Base-by-base conservation (phyloP, 2,797 vertebrate genomes). In the Salmo trutta region DNA sequence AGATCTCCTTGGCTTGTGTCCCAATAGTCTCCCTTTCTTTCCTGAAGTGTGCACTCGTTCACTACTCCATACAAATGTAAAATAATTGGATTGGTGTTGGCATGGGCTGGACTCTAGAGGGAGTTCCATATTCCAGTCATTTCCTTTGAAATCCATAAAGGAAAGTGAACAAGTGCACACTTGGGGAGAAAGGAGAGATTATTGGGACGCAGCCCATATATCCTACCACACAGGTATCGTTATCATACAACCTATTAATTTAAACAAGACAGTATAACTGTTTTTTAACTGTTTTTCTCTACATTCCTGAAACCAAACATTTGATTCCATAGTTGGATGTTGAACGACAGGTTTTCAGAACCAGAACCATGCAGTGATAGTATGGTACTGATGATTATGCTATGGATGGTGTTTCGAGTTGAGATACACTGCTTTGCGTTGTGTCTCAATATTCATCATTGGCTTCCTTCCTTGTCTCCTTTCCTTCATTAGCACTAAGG, bases 351-450 rank as follows among this genome's bases (percentile, higher is more conserved):
- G 52, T 74, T 54, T 71, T 64, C 24, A 24, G 59, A 83, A 71
- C 36, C 65, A 31, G 75, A 82, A 74, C 78, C 78, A 73, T 83
- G 75, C 64, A 73, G 54, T 64, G 56, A 76, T 80, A 47, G 71
- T 76, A 52, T 64, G 36, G n/a, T 64, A 31, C 16, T 24, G 56
- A 31, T 65, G 19, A 29, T 47, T 19, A 41, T 17, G 56, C 19
- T 59, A 59, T 7, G 1, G n/a, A 59, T 8, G 6, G n/a, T 19
- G 56, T 3, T 24, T 21, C 12, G 10, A 24, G 59, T 41, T 16
- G 31, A 64, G 19, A 47, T 24, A 21, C 6, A 41, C 5, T 41
- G 53, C 24, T 56, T 56, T 19, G 52, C 16, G 7, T 47, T 47
- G 15, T 24, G 7, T 56, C 27, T 53, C 52, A 31, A 29, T 31